Conservation (phyloP, 2,888 invertebrate genomes). For the Saturnia pavonia region DNA sequence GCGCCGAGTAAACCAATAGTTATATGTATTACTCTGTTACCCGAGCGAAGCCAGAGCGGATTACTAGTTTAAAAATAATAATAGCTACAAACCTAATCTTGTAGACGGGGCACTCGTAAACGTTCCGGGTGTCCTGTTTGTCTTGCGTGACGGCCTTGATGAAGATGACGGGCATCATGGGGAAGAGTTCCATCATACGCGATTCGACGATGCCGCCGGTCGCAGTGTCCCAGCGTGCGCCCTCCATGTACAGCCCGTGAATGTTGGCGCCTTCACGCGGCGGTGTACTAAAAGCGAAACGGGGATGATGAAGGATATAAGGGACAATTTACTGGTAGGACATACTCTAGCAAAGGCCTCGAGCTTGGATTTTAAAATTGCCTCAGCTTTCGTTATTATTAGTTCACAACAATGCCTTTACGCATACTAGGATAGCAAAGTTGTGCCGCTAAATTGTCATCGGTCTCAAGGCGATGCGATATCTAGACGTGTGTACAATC, state of each 20-base stretch:
- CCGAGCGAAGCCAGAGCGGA: too few relatives aligned
- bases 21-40: too few relatives aligned
- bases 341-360: background rate
- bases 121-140: slow-evolving; percentile 92
- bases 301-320: background rate
- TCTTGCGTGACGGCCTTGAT: slow-evolving; percentile 94
- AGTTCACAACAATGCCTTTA: too few relatives aligned
- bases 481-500: too few relatives aligned
- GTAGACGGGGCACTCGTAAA: slow-evolving; percentile 97
- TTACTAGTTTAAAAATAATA: too few relatives aligned
- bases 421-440: too few relatives aligned
- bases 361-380: too few relatives aligned
- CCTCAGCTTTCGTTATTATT: too few relatives aligned
- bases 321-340: background rate
- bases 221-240: slow-evolving; percentile 94
- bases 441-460: too few relatives aligned
- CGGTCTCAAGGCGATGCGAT: too few relatives aligned
- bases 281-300: slow-evolving; percentile 78
- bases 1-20: too few relatives aligned
- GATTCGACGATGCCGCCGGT: slow-evolving; percentile 91
- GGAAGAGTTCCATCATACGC: slow-evolving; percentile 93
- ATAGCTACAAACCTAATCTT: slow-evolving; percentile 85
- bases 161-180: slow-evolving; percentile 94
- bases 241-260: slow-evolving; percentile 95
- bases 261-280: slow-evolving; percentile 96